These are phyloP conservation scores for Scatophagus argus DNA, from an alignment of 2,113 vertebrate genomes.

Conservation along the genomic window DNA sequence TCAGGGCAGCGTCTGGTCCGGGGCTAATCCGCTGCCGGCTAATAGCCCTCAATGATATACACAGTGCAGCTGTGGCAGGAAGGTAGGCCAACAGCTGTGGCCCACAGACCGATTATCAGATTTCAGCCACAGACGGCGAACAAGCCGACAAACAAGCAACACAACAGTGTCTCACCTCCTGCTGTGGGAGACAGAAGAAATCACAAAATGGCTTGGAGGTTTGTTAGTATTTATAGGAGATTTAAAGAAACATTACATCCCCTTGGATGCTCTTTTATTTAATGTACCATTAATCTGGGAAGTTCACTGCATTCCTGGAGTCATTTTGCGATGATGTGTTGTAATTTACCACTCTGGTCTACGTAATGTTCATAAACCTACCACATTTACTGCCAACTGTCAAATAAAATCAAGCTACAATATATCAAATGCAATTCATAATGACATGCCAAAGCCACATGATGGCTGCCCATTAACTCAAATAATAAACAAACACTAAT, in stretches of 20 bases:
- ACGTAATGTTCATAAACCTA: background rate
- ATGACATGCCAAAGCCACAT: background rate
- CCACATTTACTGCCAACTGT: background rate
- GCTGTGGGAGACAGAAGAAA: conserved; percentile 51
- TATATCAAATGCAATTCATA: no score
- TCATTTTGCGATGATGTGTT: background rate
- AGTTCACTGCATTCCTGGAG: background rate
- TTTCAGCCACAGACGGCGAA: conserved; percentile 73
- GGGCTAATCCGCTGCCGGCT: conserved; percentile 75
- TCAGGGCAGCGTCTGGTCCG: conserved; percentile 59
- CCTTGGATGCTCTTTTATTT: conserved; percentile 44
- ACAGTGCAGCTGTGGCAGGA: conserved; percentile 78
- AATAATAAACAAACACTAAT: background rate
- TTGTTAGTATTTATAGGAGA: conserved; percentile 33
- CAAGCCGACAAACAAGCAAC: conserved; percentile 68
- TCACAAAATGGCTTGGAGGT: conserved; percentile 43
- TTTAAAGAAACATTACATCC: conserved; percentile 23
- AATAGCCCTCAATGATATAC: conserved; percentile 81
- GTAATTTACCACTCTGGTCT: background rate
- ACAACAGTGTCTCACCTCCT: conserved; percentile 56
- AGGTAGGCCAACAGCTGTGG: conserved; percentile 81
- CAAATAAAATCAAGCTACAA: background rate
- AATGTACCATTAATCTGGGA: background rate
- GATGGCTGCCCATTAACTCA: background rate
- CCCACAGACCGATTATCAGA: conserved; percentile 73